phyloP scores from a whole-genome alignment of 92 coral and sea anemone species.

The Porites divaricata region DNA sequence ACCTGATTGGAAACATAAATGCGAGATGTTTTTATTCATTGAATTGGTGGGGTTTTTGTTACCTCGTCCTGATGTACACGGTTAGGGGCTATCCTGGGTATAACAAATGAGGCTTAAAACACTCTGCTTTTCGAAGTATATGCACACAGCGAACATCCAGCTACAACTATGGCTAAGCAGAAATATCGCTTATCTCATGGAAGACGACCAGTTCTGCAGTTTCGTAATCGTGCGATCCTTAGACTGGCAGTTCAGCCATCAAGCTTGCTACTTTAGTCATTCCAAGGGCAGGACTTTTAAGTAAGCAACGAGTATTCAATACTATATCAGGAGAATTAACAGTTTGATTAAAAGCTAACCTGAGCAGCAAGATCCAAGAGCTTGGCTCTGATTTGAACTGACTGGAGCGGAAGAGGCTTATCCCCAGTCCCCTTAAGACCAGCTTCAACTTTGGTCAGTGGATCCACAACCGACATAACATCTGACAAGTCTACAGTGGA shows the following conservation, averaged over 20 bases:
- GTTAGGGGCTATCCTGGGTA: too few species aligned
- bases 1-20: slow-evolving; percentile 51
- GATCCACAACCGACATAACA: slow-evolving; percentile 85
- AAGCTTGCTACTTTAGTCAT: neutral
- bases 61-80: too few species aligned
- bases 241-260: too few species aligned
- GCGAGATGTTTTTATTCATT: neutral
- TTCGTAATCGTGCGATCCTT: too few species aligned
- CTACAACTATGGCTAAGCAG: too few species aligned
- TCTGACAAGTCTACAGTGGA: slow-evolving; percentile 74
- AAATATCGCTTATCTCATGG: too few species aligned
- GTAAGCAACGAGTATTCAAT: neutral
- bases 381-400: slow-evolving; percentile 94
- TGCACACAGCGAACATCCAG: too few species aligned
- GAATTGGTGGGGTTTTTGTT: neutral
- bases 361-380: slow-evolving; percentile 92
- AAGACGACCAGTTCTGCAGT: too few species aligned
- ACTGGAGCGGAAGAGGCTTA: slow-evolving; percentile 82
- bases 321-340: neutral
- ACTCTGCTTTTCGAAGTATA: too few species aligned
- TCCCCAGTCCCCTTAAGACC: slow-evolving; percentile 92
- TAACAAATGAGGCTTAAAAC: too few species aligned
- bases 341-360: slow-evolving; percentile 20
- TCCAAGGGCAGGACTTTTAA: neutral
- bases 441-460: slow-evolving; percentile 85